phyloP scores from a whole-genome alignment of 1,140 invertebrate species.

The Meloidogyne hapla region DNA sequence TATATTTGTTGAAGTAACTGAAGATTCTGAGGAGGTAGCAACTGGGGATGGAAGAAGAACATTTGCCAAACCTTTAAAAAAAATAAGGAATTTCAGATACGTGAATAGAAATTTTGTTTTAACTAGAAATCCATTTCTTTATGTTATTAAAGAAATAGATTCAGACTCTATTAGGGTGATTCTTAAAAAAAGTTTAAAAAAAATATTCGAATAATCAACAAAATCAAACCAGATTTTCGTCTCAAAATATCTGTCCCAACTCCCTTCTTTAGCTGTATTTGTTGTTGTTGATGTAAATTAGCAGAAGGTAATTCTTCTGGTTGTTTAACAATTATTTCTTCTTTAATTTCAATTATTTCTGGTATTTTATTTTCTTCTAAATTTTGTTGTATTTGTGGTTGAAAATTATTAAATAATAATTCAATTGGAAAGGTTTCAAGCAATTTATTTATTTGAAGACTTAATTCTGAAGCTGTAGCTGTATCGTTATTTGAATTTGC shows the following conservation, averaged over 20 bases:
- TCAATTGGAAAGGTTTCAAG: neutral
- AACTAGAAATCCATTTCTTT: no score
- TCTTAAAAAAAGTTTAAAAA: no score
- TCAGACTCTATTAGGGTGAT: no score
- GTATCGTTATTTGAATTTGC: neutral
- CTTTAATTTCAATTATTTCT: neutral
- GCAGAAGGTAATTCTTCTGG: neutral
- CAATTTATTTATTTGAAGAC: neutral
- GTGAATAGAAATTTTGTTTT: no score
- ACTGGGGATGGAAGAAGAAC: slow-evolving; percentile 17
- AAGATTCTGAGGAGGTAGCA: neutral
- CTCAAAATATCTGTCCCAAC: neutral
- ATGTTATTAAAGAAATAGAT: no score
- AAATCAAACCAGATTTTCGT: slow-evolving; percentile 26
- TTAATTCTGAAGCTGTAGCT: neutral
- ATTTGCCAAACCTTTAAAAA: slow-evolving; percentile 20
- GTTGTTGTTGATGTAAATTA: neutral
- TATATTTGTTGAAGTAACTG: slow-evolving; percentile 2
- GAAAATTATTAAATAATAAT: neutral
- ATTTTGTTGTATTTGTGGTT: neutral
- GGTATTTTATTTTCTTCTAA: neutral
- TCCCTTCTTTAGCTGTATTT: neutral
- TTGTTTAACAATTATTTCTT: neutral
- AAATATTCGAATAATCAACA: no score
- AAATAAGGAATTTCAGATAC: no score